phyloP scores from a whole-genome alignment of 1,140 invertebrate genomes.

The Ostrea denselamellosa region DNA sequence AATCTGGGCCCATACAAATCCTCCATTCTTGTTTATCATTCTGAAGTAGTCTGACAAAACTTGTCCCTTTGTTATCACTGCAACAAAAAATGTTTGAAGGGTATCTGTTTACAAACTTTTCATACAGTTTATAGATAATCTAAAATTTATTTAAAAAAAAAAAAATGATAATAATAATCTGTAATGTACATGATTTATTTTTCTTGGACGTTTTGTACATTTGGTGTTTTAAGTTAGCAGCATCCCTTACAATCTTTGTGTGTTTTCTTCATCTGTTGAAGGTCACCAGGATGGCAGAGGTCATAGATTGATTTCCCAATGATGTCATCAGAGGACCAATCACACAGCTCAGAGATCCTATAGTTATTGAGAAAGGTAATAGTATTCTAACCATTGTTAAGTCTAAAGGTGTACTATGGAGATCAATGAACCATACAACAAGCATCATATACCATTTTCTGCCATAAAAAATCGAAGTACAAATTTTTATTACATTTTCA shows the following conservation, averaged over 20 bases:
- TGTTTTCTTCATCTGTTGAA: constrained; percentile 93
- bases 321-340: constrained; percentile 95
- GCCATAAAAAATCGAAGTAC: neutral
- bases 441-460: neutral
- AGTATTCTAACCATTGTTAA: neutral
- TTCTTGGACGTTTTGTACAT: neutral
- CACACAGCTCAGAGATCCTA: constrained; percentile 94
- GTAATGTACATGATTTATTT: neutral
- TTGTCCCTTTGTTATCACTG: constrained; percentile 97
- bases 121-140: neutral
- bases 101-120: neutral
- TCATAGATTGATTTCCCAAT: constrained; percentile 96
- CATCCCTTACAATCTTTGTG: constrained; percentile 92
- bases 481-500: too few species aligned
- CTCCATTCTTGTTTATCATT: constrained; percentile 96
- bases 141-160: neutral
- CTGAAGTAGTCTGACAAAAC: constrained; percentile 97
- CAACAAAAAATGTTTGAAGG: constrained; percentile 72
- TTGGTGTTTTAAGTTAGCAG: neutral
- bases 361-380: neutral
- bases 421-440: too few species aligned
- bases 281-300: constrained; percentile 96
- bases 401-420: too few species aligned
- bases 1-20: constrained; percentile 97
- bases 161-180: neutral